These are phyloP conservation scores for Unio delphinus DNA, from an alignment of 2,888 invertebrate genomes.

Conservation along the genomic window DNA sequence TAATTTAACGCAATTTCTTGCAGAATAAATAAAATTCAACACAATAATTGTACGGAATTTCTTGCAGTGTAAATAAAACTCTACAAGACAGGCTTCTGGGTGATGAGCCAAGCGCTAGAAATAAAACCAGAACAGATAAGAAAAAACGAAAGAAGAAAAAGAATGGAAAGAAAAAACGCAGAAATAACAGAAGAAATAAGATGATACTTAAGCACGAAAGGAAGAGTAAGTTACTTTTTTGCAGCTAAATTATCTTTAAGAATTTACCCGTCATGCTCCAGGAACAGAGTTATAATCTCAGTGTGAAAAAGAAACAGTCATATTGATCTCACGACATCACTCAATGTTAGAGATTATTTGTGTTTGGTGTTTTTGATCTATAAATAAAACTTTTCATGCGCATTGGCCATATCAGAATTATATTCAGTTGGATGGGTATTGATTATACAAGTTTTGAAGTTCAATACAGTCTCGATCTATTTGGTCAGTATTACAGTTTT, in stretches of 20 bases:
- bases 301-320: no score
- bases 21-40: no score
- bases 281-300: no score
- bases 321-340: no score
- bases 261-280: neutral
- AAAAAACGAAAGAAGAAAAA: conserved; percentile 27
- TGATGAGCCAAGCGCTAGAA: conserved; percentile 34
- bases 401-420: no score
- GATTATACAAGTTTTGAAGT: no score
- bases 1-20: neutral
- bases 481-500: no score
- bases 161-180: conserved; percentile 19
- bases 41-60: neutral
- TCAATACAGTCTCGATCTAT: no score
- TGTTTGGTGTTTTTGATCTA: no score
- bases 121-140: conserved; percentile 25
- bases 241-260: neutral
- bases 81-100: conserved; percentile 30
- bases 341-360: no score
- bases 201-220: conserved; percentile 13
- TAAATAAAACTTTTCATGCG: no score
- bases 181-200: conserved; percentile 51
- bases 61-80: conserved; percentile 23
- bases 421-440: no score
- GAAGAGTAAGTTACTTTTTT: neutral